Evolutionary conservation across 2,888 invertebrate species (phyloP), one percentile per base, ranked within the genome.

Genomic region (Yponomeuta evonymella): DNA sequence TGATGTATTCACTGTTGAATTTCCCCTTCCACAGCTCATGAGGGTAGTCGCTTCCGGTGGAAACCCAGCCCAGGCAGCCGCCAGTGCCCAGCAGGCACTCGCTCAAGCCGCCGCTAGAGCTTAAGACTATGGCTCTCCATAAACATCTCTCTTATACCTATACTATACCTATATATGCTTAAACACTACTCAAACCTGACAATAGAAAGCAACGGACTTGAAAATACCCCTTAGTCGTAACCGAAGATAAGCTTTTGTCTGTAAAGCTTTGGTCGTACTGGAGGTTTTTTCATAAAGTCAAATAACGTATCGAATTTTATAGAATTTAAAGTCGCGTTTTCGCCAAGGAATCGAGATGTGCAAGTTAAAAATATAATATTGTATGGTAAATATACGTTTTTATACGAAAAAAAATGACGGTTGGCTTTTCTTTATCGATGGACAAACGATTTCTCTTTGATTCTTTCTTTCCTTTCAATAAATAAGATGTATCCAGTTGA

Each of bases 401-500:
- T 36, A 77, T 84, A 81, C 79, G 77, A 79, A 82, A 79, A 82
- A 33, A 76, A 77, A 70, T 73, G 72, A 82, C 76, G 84, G 85
- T 80, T 43, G 86, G 87, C 86, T 85, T 87, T 86, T 86, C 77
- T 83, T 86, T 85, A 79, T 72, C 79, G 76, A 77, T 72, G 71
- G 51, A 70, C 74, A 74, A 75, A 75, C 72, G 75, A 15, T 76
- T 80, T 76, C 77, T 71, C 74, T 70, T 67, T 51, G 65, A 48
- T 23, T 62, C 30, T 66, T 66, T 51, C 9, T 64, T 43, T 75
- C 73, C 73, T 71, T 73, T 74, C 68, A 88, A 86, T 87, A 89
- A 89, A 86, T 88, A 88, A 88, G 87, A 87, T 88, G 88, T 88
- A 87, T 88, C 86, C 86, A 78, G 48, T 48, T 12, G 68, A 29